A percentile compares a stretch with the other conserved stretches of the same genome.
These are phyloP conservation scores for Zaprionus lineosus DNA, from an alignment of 2,888 invertebrate species.

Conservation along the genomic window DNA sequence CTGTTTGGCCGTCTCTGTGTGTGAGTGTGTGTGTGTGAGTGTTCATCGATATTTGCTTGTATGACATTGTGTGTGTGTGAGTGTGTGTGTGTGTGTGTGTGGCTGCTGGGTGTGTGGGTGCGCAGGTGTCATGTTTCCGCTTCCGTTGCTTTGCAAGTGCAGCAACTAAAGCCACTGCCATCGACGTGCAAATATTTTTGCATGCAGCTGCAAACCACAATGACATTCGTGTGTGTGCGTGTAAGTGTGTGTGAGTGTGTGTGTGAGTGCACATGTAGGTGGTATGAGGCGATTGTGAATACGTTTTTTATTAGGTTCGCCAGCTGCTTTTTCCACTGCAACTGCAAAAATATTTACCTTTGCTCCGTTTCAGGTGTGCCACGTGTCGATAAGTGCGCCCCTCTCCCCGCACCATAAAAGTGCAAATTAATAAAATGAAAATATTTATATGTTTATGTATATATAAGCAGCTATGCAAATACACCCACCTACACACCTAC, in stretches of 20 bases:
- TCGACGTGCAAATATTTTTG: conserved; percentile 69
- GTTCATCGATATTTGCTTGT: not conserved
- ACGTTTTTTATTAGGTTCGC: conserved; percentile 46
- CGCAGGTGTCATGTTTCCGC: conserved; percentile 75
- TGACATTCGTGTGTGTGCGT: conserved; percentile 17
- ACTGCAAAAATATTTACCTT: conserved; percentile 63
- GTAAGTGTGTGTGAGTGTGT: not conserved
- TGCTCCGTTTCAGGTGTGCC: conserved; percentile 52
- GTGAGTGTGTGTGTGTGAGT: conserved; percentile 6
- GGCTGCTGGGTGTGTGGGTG: conserved; percentile 35
- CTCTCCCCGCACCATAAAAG: conserved; percentile 1
- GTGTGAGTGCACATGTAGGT: conserved; percentile 3
- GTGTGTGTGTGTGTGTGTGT: conserved; percentile 15
- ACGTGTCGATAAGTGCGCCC: conserved; percentile 58
- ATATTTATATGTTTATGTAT: not conserved
- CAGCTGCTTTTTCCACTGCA: conserved; percentile 24
- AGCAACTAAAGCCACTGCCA: conserved; percentile 29
- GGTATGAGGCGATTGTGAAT: conserved; percentile 16
- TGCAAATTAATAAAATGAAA: conserved; percentile 44
- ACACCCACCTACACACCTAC: not conserved
- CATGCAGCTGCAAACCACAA: conserved; percentile 39
- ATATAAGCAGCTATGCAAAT: not conserved
- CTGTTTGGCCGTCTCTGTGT: conserved; percentile 21
- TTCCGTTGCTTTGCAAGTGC: conserved; percentile 60
- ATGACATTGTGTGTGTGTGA: not conserved